phyloP scores from a whole-genome alignment of 2,113 vertebrate species.

The Leiothrix lutea region DNA sequence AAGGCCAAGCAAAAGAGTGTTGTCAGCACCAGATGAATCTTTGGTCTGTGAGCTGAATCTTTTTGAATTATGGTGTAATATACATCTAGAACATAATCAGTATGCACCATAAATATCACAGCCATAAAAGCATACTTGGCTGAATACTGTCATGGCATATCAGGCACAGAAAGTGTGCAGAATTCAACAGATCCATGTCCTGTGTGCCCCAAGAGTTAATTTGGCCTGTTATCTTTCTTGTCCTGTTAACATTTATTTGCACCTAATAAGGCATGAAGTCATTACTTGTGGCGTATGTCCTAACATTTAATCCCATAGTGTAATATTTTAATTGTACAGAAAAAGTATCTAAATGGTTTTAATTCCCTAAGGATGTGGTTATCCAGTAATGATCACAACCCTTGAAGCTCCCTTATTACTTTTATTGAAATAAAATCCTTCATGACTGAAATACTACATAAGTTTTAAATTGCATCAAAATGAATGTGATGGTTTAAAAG shows the following conservation, averaged over 20 bases:
- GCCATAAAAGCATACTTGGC: not conserved
- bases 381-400: conserved; percentile 29
- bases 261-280: conserved; percentile 47
- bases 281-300: conserved; percentile 8
- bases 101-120: not conserved
- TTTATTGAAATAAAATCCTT: conserved; percentile 48
- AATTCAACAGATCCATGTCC: not conserved
- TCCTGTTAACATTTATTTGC: conserved; percentile 42
- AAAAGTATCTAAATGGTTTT: not conserved
- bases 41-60: not conserved
- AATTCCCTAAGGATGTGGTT: conserved; percentile 18
- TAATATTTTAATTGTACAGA: conserved; percentile 48
- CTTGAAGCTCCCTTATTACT: conserved; percentile 51
- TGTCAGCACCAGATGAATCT: not conserved
- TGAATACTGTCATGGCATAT: not conserved
- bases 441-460: conserved; percentile 28
- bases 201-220: not conserved
- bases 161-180: not conserved
- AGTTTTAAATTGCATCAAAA: conserved; percentile 54
- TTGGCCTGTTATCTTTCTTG: conserved; percentile 9
- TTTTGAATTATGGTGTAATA: not conserved
- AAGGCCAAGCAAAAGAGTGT: not conserved
- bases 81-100: not conserved
- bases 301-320: conserved; percentile 39
- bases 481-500: conserved; percentile 31